Base-by-base conservation (phyloP, 2,113 vertebrate species). In the Ptychochromis oligacanthus region DNA sequence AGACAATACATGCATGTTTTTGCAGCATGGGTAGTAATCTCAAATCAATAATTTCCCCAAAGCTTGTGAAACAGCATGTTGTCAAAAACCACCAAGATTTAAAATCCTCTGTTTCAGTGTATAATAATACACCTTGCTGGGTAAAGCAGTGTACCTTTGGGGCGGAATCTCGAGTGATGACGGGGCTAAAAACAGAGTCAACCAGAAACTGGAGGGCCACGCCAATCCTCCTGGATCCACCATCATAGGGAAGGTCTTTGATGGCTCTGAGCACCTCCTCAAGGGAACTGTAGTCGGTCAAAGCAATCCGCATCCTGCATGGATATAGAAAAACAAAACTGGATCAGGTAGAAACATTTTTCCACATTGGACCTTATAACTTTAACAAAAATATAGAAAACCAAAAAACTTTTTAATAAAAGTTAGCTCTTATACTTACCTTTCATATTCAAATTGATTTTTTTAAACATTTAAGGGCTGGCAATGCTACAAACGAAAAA, bases 301-400 rank as follows among this genome's bases (percentile, higher is more conserved):
- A 88, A 76, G 96, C 97, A 2, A 96, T 95, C 0, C 80, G 94
- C 95, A 97, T 97, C 93, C 97, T 98, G 91, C 5, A 34, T 22
- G 14, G 20, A 26, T n/a, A 75, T 11, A 14, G 77, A 64, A 65
- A 7, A 7, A 20, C 40, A 64, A 31, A 83, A 61, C 22, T 38
- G 74, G 14, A 59, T 80, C 40, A 77, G n/a, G 43, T 40, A 10
- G 17, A 77, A 77, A 36, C 10, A 54, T n/a, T 54, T 72, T 52
- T 9, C 26, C 43, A 31, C 24, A 52, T 72, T 52, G 38, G 15
- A 57, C 52, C 18, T 20, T 26, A 31, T 24, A 72, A 70, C 43
- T 52, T 55, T 54, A 12, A 54, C 13, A 75, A 36, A 11, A 36
- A 75, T 75, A 5, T n/a, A n/a, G 46, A 70, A 22, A 55, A 22